Evolutionary conservation across 2,113 vertebrate genomes (phyloP).

Genomic region (Hippocampus comes): DNA sequence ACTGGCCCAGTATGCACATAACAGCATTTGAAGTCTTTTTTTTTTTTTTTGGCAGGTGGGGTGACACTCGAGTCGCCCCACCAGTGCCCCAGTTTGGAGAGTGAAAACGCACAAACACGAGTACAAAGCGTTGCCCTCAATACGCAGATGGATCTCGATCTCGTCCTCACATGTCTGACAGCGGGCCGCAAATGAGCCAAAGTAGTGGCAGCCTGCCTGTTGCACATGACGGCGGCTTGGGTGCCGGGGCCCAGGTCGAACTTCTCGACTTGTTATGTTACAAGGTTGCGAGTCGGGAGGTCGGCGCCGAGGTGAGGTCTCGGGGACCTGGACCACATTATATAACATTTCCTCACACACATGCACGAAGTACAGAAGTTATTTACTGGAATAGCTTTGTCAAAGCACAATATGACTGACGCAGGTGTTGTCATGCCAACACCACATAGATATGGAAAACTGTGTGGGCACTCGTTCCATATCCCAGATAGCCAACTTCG

Average conservation of each 20-base stretch:
- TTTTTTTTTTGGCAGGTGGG: not conserved
- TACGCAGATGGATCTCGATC: conserved; percentile 25
- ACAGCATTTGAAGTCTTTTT: not conserved
- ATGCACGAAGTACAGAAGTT: not conserved
- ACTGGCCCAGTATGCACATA: not conserved
- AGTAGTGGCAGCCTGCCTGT: conserved; percentile 12
- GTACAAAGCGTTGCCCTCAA: conserved; percentile 30
- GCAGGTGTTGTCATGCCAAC: not conserved
- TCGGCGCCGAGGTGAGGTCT: conserved; percentile 51
- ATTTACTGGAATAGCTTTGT: not conserved
- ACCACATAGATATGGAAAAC: not conserved
- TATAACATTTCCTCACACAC: conserved; percentile 36
- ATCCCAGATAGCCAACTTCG: too few species aligned
- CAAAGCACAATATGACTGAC: not conserved
- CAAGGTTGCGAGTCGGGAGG: conserved; percentile 46
- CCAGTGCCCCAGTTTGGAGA: not conserved
- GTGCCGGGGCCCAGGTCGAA: not conserved
- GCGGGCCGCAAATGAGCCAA: conserved; percentile 29
- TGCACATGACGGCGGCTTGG: not conserved
- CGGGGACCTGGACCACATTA: conserved; percentile 57
- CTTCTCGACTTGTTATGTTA: conserved; percentile 40
- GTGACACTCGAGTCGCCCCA: not conserved
- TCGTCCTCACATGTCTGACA: conserved; percentile 16
- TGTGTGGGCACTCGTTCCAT: too few species aligned
- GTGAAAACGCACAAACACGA: too few species aligned